Evolutionary conservation across 2,888 invertebrate species (phyloP), one percentile per base, ranked within the genome.

Genomic region (Pristionchus exspectatus): DNA sequence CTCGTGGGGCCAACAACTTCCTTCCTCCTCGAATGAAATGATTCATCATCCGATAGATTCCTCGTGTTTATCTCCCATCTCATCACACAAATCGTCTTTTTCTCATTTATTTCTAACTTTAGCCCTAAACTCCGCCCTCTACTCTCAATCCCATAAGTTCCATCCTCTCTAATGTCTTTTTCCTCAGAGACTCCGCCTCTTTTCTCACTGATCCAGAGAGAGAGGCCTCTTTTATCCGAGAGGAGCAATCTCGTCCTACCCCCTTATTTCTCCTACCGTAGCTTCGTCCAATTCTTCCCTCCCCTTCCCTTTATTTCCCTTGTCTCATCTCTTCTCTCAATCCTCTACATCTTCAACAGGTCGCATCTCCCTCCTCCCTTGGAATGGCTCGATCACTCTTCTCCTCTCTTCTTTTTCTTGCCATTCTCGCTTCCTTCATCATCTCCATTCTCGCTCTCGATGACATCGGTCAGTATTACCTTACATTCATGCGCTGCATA

Each of bases 301-400:
- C 44, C 10, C 24, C 77, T 44, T 10, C 24, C 44, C 77, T 77
- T 9, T 7, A 50, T 50, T 30, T 21, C 33, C 72, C 5, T 33
- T 74, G 72, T 33, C 21, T 74, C 14, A 14, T n/a, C 30, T n/a
- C 38, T 44, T 5, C 44, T 77, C 77, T 24, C 77, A 24, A 77
- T 72, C 72, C 77, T 24, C 44, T 77, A 24, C 69, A 0, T 24
- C 77, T 24, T 72, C 44, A 16, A 9, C 77, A 77, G 77, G 77
- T 83, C 50, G 18, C 50, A 27, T 83, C 81, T n/a, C 24, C 54
- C 56, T 56, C 56, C 16, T 56, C 56, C 30, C 24, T 83, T 54
- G 38, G 16, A 33, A 83, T 83, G 83, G 83, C 83, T 83, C 83
- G 54, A 83, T 83, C 83, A 30, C 56, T 83, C 54, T 24, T 83